A percentile compares a stretch with the other conserved stretches of the same genome.
Evolutionary conservation across 2,113 vertebrate genomes (phyloP).

Genomic region (Echinops telfairi): DNA sequence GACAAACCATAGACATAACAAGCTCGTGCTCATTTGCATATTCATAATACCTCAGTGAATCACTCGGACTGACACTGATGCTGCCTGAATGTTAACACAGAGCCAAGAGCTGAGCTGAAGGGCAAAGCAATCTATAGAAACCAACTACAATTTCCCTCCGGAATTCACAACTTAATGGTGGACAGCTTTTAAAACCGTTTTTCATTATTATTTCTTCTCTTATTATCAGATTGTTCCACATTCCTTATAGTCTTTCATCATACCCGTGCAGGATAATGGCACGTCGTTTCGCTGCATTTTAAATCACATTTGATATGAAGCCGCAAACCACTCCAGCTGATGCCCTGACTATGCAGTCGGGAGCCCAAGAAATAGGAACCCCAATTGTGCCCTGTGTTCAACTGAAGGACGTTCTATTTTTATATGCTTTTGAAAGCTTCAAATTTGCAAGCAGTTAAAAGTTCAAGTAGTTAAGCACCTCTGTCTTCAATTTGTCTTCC

Average conservation of each 20-base stretch:
- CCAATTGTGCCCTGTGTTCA: slow-evolving; percentile 20
- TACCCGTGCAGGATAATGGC: neutral
- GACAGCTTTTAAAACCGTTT: slow-evolving; percentile 57
- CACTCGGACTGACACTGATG: slow-evolving; percentile 76
- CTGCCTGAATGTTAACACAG: slow-evolving; percentile 84
- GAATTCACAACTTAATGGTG: slow-evolving; percentile 70
- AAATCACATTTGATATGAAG: slow-evolving; percentile 36
- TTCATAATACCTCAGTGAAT: slow-evolving; percentile 86
- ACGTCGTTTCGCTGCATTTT: slow-evolving; percentile 62
- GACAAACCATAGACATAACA: slow-evolving; percentile 83
- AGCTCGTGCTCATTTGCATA: slow-evolving; percentile 83
- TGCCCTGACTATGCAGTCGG: neutral
- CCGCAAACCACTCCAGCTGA: slow-evolving; percentile 20
- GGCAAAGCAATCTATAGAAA: slow-evolving; percentile 82
- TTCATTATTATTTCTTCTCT: slow-evolving; percentile 36
- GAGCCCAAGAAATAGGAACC: neutral
- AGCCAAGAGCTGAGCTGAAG: slow-evolving; percentile 84
- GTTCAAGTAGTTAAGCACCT: slow-evolving; percentile 56
- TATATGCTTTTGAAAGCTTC: slow-evolving; percentile 65
- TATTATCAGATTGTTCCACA: neutral
- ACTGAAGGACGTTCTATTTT: slow-evolving; percentile 77
- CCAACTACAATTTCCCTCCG: slow-evolving; percentile 68
- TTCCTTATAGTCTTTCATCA: neutral
- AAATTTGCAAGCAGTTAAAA: slow-evolving; percentile 68
- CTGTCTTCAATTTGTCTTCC: slow-evolving; percentile 45